These are phyloP conservation scores for Rhabditoides inermis DNA, from an alignment of 2,888 invertebrate genomes.

Conservation along the genomic window DNA sequence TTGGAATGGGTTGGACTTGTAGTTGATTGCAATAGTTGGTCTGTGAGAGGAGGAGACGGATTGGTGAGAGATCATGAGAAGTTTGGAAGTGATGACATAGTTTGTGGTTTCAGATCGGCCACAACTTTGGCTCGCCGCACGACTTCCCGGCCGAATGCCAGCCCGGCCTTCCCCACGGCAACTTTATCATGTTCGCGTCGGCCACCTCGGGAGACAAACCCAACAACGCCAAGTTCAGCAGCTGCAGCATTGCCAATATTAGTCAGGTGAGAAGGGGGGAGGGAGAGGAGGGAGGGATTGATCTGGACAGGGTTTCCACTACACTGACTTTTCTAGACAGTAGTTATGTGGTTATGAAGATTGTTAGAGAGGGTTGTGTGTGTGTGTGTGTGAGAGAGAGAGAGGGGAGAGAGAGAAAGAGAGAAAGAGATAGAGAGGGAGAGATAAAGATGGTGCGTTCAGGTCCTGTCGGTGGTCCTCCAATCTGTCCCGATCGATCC, in stretches of 20 bases:
- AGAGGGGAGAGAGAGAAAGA: neutral
- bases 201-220: conserved; percentile 95
- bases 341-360: conserved; percentile 68
- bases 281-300: neutral
- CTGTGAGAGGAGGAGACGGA: too few relatives aligned
- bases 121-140: conserved; percentile 89
- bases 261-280: neutral
- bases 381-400: neutral
- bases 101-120: too few relatives aligned
- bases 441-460: neutral
- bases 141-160: conserved; percentile 63
- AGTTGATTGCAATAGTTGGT: too few relatives aligned
- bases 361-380: neutral
- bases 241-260: conserved; percentile 78
- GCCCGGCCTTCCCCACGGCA: conserved; percentile 82
- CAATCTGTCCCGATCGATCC: conserved; percentile 42
- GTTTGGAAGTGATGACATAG: too few relatives aligned
- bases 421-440: neutral
- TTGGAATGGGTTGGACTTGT: too few relatives aligned
- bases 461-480: conserved; percentile 19
- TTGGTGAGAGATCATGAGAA: too few relatives aligned
- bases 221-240: conserved; percentile 93
- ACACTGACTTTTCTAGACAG: too few relatives aligned
- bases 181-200: conserved; percentile 94
- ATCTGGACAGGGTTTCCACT: too few relatives aligned